Evolutionary conservation across 2,113 vertebrate species (phyloP).

Genomic region (Ochotona princeps): DNA sequence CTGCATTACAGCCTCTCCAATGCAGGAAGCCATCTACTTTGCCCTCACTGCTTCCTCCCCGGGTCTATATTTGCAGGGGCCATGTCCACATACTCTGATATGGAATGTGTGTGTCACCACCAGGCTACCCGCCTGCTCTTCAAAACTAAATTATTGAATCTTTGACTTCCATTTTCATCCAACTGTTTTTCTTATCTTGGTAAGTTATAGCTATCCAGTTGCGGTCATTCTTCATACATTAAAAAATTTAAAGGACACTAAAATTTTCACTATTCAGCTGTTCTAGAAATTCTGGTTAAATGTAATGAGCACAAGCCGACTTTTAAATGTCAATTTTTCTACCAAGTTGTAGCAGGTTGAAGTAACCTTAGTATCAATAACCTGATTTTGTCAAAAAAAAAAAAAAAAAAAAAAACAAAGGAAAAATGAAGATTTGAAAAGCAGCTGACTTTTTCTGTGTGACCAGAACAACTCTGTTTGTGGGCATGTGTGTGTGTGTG

Average conservation of each 20-base stretch:
- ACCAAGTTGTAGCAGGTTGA: background rate
- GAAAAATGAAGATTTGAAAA: slow-evolving; percentile 44
- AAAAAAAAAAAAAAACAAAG: slow-evolving; percentile 5
- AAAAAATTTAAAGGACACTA: background rate
- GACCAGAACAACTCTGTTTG: background rate
- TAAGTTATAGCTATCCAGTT: background rate
- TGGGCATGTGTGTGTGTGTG: background rate
- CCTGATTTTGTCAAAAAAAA: background rate
- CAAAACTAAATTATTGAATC: background rate
- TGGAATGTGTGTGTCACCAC: no score
- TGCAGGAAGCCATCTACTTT: no score
- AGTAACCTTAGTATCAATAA: background rate
- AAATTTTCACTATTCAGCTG: background rate
- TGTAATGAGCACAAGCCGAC: background rate
- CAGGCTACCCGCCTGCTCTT: no score
- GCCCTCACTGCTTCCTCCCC: no score
- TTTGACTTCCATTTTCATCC: background rate
- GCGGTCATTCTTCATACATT: background rate
- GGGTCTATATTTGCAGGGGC: no score
- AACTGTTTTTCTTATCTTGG: background rate
- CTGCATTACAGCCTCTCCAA: no score
- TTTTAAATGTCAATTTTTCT: background rate
- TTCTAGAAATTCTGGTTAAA: slow-evolving; percentile 22
- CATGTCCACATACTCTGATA: no score
- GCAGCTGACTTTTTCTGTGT: background rate